phyloP scores from a whole-genome alignment of 2,797 vertebrate species.

The Catamblyrhynchus diadema region DNA sequence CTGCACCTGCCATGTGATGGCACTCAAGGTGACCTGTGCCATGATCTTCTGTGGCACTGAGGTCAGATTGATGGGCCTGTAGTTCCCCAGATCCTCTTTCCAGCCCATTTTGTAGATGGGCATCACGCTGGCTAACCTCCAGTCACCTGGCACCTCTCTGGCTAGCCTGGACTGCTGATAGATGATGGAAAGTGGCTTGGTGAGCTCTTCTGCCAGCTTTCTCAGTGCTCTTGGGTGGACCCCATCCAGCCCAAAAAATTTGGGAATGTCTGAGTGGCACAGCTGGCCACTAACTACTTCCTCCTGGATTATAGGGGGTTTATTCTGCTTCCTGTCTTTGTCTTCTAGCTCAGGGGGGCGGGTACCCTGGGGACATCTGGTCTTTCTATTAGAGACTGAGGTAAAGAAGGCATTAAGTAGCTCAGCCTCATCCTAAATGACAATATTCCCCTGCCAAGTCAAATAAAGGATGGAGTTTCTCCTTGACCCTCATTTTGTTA shows the following conservation, averaged over 20 bases:
- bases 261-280: neutral
- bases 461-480: neutral
- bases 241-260: neutral
- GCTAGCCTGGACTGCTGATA: neutral
- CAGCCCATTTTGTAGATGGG: neutral
- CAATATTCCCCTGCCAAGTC: neutral
- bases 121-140: neutral
- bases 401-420: neutral
- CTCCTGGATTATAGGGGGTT: neutral
- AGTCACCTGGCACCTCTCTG: neutral
- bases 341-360: neutral
- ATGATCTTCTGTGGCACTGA: neutral
- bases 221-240: rapidly evolving
- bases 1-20: neutral
- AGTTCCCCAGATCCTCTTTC: neutral
- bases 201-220: neutral
- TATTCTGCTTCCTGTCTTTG: neutral
- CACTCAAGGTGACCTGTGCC: neutral
- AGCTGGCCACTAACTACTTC: neutral
- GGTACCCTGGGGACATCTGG: neutral
- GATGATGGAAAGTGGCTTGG: neutral
- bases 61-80: neutral
- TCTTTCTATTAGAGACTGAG: neutral
- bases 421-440: neutral
- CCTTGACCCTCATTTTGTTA: neutral